Base-by-base conservation (phyloP, 2,113 vertebrate species). In the Numida meleagris region DNA sequence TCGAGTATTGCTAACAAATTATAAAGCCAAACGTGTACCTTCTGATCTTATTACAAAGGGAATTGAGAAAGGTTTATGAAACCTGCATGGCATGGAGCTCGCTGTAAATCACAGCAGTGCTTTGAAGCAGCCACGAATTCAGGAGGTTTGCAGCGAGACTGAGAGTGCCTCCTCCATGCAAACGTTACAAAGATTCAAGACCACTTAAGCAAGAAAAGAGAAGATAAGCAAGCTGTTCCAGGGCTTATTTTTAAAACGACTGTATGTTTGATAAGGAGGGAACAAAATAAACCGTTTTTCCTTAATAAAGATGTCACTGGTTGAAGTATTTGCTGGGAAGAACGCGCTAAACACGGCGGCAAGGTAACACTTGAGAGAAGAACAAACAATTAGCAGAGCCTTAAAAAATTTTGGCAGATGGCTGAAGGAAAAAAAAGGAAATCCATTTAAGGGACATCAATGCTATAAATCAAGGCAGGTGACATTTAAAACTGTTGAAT, bases 401-500 rank as follows among this genome's bases (percentile, higher is more conserved):
- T 90, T 89, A 93, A 93, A 86, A 77, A 90, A 36, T 86, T 72
- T 68, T 91, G 82, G 76, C 95, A 95, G 93, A 95, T 91, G 93
- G 93, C 12, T 88, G 76, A 67, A 89, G 38, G 40, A 8, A 45
- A 48, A 53, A 50, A 72, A 84, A 75, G 53, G 79, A 91, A 95
- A 94, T 86, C 68, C 89, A 85, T 94, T 85, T 80, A 91, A 94
- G 84, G 38, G 70, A 93, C 67, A 90, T 86, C 72, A 87, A 4
- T 72, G 90, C 74, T 95, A 94, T 90, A 82, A 96, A 95, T 91
- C 91, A 93, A 91, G 85, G 89, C 82, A 96, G 93, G 94, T 94
- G 95, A 97, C 94, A 96, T 94, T 96, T 95, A 95, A 95, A 96
- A 93, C 55, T 72, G 92, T 95, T 88, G 91, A 95, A 96, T 95